Base-by-base conservation (phyloP, 2,113 vertebrate genomes). In the Struthidea cinerea region DNA sequence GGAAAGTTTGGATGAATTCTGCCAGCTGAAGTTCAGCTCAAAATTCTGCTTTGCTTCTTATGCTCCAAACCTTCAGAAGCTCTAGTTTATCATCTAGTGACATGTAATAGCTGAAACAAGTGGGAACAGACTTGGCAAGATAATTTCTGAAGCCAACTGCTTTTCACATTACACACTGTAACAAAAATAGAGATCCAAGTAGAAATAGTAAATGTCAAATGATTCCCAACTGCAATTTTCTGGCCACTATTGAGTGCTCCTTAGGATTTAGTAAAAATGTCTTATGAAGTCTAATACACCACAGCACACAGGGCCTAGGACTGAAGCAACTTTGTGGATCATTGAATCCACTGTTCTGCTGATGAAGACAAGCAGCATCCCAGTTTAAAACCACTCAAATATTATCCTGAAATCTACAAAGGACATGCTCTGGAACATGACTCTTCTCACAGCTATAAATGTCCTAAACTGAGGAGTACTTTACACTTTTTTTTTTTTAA, bases 301-400 rank as follows among this genome's bases (percentile, higher is more conserved):
- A 39, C 32, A 87, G 12, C 30, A 56, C 47, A 37, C 39, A n/a
- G 11, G 16, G 21, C 3, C 24, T 22, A 24, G 42, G 21, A 59
- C 23, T 41, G 13, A 11, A 60, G 5, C 0, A 0, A 10, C 8
- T 55, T 49, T 89, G 18, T 32, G 24, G 7, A 13, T 42, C 1
- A 0, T 13, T 44, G 46, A 76, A 76, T 53, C 28, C 20, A n/a
- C 37, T 37, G 63, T 80, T 76, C 46, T 83, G 44, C 27, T 76
- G 8, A 42, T 59, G 13, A 74, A 74, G 21, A 63, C 13, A 77
- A 63, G 30, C 23, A 20, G 2, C 10, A 75, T 59, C 47, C 8
- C 14, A 19, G 2, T 56, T 59, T 47, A 95, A 96, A 71, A 67
- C 71, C 21, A 14, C 21, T 71, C 32, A 78, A 56, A 71, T 33